Conservation (phyloP, 2,113 vertebrate genomes). For the Orthonyx spaldingii region DNA sequence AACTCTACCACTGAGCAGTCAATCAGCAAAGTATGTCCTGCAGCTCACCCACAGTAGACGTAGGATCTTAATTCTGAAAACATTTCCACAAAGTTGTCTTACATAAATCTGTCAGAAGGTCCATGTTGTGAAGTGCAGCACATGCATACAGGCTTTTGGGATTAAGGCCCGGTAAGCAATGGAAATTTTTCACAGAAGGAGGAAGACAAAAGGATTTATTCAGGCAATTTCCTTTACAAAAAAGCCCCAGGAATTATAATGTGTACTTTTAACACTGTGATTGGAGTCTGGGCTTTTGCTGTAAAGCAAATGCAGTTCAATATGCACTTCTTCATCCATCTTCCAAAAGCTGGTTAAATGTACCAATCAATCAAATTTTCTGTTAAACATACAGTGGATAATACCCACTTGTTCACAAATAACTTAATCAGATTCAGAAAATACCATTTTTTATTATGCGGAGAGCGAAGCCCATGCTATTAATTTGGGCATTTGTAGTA, state of each 20-base stretch:
- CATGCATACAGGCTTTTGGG: not conserved
- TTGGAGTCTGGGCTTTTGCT: not conserved
- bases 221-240: not conserved
- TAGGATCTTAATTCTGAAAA: not conserved
- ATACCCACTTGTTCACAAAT: not conserved
- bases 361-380: not conserved
- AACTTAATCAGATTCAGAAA: not conserved
- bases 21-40: not conserved
- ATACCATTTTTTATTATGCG: not conserved
- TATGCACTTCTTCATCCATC: not conserved
- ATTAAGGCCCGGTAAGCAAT: not conserved
- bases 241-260: not conserved
- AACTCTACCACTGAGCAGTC: not conserved
- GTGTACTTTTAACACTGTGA: not conserved
- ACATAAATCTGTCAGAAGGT: not conserved
- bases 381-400: not conserved
- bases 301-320: not conserved
- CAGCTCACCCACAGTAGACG: not conserved
- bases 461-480: not conserved
- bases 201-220: not conserved
- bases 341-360: not conserved
- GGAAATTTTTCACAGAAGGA: not conserved
- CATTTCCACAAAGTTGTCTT: not conserved
- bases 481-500: not conserved
- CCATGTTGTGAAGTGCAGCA: not conserved